A percentile compares a stretch with the other conserved stretches of the same genome.
These are phyloP conservation scores for Athalia rosae DNA, from an alignment of 2,888 invertebrate species.

Conservation along the genomic window DNA sequence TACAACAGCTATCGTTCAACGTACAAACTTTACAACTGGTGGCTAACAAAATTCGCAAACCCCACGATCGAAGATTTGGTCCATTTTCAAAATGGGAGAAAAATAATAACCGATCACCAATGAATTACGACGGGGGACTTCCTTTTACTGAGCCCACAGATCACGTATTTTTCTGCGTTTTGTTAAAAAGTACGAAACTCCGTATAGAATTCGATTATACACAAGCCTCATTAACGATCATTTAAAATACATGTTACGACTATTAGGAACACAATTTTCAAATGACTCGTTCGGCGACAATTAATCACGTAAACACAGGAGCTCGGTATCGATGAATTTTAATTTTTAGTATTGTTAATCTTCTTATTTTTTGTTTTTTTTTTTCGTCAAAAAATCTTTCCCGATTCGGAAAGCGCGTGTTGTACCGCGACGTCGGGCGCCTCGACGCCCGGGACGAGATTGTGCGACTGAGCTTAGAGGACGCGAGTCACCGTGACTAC, in stretches of 20 bases:
- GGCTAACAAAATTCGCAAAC: background rate
- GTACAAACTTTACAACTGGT: background rate
- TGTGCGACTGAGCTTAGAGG: constrained; percentile 68
- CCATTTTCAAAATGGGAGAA: background rate
- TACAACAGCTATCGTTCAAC: background rate
- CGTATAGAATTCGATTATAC: no score
- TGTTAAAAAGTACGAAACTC: background rate
- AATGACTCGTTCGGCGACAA: background rate
- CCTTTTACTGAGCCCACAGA: background rate
- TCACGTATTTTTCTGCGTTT: background rate
- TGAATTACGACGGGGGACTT: constrained; percentile 3
- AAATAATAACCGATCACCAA: background rate
- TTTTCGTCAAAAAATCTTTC: constrained; percentile 2
- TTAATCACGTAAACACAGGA: background rate
- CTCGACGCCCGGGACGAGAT: constrained; percentile 69
- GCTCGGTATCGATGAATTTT: no score
- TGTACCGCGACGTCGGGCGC: constrained; percentile 56
- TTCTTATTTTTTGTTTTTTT: background rate
- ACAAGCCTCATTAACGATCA: background rate
- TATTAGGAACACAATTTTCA: constrained; percentile 13
- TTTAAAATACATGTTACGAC: background rate
- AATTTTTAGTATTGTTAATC: no score
- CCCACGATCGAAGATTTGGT: background rate
- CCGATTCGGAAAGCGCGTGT: constrained; percentile 44
- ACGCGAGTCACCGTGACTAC: constrained; percentile 62